Conservation (phyloP, 2,888 invertebrate species). For the Sarcophaga subvicina region DNA sequence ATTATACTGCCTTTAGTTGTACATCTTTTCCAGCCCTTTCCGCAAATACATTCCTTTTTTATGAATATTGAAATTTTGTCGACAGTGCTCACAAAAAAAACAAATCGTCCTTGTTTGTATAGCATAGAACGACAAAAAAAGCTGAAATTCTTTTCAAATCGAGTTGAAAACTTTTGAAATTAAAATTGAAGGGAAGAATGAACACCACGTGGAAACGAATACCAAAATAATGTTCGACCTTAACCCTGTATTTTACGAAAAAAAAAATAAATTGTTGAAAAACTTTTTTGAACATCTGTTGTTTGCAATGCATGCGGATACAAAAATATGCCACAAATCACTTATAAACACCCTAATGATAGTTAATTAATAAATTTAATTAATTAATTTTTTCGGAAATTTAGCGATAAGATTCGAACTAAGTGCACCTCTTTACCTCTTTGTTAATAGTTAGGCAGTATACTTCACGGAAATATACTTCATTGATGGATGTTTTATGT, state of each 20-base stretch:
- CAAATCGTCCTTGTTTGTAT: background rate
- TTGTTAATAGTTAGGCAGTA: too few relatives aligned
- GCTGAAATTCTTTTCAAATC: constrained; percentile 6
- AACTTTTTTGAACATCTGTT: constrained; percentile 4
- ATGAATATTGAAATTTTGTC: constrained; percentile 13
- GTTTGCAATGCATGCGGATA: background rate
- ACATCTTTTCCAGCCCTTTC: too few relatives aligned
- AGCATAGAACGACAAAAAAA: background rate
- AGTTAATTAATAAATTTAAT: too few relatives aligned
- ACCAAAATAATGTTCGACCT: constrained; percentile 37
- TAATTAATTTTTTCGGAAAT: too few relatives aligned
- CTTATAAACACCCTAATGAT: background rate
- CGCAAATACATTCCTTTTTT: background rate
- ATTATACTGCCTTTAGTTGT: too few relatives aligned
- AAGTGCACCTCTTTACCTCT: too few relatives aligned
- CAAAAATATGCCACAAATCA: background rate
- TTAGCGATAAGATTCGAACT: too few relatives aligned
- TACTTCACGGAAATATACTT: too few relatives aligned
- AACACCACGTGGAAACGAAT: background rate
- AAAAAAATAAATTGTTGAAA: background rate
- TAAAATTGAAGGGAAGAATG: background rate
- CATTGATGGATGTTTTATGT: too few relatives aligned
- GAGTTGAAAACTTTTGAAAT: constrained; percentile 1
- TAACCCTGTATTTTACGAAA: constrained; percentile 24
- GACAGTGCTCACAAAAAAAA: background rate